These are phyloP conservation scores for Crotalus viridis DNA, from an alignment of 2,113 vertebrate species.

Conservation along the genomic window DNA sequence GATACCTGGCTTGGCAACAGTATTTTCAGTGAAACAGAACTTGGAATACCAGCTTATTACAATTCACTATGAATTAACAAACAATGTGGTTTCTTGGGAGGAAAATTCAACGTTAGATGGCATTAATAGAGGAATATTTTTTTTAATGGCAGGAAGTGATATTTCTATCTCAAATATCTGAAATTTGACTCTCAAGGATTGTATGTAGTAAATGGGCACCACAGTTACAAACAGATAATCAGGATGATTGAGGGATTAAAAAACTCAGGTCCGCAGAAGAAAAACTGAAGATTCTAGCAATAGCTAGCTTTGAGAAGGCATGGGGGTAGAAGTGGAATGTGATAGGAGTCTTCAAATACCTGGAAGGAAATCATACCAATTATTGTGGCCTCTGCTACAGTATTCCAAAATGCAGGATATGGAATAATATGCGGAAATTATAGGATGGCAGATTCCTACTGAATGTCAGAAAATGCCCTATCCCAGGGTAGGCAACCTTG, in stretches of 20 bases:
- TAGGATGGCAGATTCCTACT: not conserved
- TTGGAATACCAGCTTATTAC: not conserved
- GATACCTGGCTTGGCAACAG: not conserved
- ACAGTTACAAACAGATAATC: not conserved
- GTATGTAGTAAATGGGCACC: not conserved
- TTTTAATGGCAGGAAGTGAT: not conserved
- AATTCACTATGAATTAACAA: not conserved
- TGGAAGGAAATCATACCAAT: not conserved
- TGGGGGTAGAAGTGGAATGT: not conserved
- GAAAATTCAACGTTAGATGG: not conserved
- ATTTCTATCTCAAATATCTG: not conserved
- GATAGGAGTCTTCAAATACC: not conserved
- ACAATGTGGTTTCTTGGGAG: not conserved
- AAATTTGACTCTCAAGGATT: not conserved
- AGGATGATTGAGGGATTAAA: not conserved
- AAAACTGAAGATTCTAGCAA: not conserved
- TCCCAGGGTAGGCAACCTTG: too few relatives aligned
- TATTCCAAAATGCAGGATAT: not conserved
- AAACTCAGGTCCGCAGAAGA: not conserved
- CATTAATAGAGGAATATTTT: not conserved
- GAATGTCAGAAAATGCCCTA: not conserved
- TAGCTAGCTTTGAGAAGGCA: not conserved
- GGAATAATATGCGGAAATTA: not conserved
- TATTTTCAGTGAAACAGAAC: not conserved
- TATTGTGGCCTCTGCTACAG: not conserved